Conservation (phyloP, 2,797 vertebrate species). For the Ptychobarbus kaznakovi region DNA sequence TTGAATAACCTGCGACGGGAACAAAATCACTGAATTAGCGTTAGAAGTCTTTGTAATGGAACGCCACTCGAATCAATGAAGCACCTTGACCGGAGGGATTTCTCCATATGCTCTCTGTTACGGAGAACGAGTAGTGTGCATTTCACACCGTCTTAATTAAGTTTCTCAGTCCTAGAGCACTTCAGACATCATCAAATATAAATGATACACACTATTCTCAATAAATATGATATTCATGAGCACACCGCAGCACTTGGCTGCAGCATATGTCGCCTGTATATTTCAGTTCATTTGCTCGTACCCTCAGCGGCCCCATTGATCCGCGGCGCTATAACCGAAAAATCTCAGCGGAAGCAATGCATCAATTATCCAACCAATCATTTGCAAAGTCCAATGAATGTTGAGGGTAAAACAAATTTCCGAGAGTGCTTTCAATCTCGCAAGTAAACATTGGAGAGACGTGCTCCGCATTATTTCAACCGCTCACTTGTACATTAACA, state of each 20-base stretch:
- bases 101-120: constrained; percentile 4
- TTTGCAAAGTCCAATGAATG: background rate
- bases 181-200: constrained; percentile 40
- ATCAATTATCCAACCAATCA: constrained; percentile 33
- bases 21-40: background rate
- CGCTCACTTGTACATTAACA: constrained; percentile 53
- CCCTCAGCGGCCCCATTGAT: constrained; percentile 3
- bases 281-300: constrained; percentile 13
- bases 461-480: constrained; percentile 52
- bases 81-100: constrained; percentile 1
- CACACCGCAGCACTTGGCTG: constrained; percentile 19
- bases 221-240: constrained; percentile 33
- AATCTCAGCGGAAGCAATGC: background rate
- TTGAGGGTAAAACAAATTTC: constrained; percentile 28
- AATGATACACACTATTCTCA: constrained; percentile 34
- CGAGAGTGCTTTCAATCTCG: constrained; percentile 4
- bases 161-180: background rate
- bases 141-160: constrained; percentile 11
- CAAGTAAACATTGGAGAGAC: constrained; percentile 30
- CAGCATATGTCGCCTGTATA: constrained; percentile 42
- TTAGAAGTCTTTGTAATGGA: background rate
- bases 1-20: constrained; percentile 89
- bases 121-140: background rate
- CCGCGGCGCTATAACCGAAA: background rate
- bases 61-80: background rate